Percentiles rank a stretch among this genome's conserved stretches.
Evolutionary conservation across 2,113 vertebrate genomes (phyloP).

Genomic region (Myotis davidii): DNA sequence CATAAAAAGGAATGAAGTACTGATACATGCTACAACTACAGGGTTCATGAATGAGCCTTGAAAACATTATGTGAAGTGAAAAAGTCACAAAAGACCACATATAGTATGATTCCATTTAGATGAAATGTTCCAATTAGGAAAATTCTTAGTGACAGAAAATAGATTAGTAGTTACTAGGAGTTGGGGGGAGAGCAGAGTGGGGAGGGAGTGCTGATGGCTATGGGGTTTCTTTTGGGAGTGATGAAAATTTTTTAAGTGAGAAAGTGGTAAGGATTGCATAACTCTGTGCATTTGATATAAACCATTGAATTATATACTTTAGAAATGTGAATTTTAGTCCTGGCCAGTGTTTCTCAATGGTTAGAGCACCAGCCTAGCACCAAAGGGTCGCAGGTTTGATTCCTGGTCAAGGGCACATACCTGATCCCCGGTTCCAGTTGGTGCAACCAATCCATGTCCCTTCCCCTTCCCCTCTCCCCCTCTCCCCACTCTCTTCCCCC

Average conservation of each 20-base stretch:
- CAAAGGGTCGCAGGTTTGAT: no score
- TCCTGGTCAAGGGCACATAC: no score
- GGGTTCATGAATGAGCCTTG: background rate
- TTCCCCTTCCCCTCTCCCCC: no score
- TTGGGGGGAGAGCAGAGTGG: background rate
- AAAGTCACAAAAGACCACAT: background rate
- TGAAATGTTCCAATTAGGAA: background rate
- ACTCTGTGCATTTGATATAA: background rate
- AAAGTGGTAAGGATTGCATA: background rate
- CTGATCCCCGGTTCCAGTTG: no score
- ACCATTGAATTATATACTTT: background rate
- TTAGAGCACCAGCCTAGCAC: no score
- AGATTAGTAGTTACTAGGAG: background rate
- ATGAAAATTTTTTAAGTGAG: background rate
- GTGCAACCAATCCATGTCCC: no score
- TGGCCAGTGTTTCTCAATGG: no score
- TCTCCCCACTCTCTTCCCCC: no score
- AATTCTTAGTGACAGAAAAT: background rate
- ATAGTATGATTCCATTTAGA: background rate
- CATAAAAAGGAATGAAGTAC: background rate
- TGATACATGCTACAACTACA: background rate
- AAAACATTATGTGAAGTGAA: background rate
- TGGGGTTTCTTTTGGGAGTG: background rate
- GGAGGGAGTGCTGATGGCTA: background rate
- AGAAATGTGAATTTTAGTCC: background rate